These are phyloP conservation scores for Leptinotarsa texana DNA, from an alignment of 1,140 invertebrate species.

Conservation along the genomic window DNA sequence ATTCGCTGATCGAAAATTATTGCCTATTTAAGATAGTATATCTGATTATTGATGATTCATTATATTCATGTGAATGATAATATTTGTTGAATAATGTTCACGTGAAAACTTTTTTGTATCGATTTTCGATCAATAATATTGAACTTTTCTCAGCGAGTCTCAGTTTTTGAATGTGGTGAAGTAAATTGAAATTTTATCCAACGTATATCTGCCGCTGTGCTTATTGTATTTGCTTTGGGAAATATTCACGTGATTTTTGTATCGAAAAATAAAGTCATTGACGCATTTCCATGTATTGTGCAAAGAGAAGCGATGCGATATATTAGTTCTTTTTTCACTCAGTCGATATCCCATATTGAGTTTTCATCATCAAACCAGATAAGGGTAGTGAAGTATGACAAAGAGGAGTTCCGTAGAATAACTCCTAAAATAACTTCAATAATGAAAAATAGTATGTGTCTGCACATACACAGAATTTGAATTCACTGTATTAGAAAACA, in stretches of 20 bases:
- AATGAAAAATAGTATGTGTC: not conserved
- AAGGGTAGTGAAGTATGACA: not conserved
- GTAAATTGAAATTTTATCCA: too few relatives aligned
- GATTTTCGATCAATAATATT: too few relatives aligned
- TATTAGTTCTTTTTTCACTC: too few relatives aligned
- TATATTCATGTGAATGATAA: not conserved
- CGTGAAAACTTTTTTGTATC: too few relatives aligned
- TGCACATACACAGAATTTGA: not conserved
- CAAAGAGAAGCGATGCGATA: too few relatives aligned
- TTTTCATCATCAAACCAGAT: not conserved
- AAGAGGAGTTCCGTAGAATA: not conserved
- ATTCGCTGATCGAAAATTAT: not conserved
- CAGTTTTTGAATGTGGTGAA: too few relatives aligned
- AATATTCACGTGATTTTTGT: too few relatives aligned
- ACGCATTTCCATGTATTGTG: too few relatives aligned
- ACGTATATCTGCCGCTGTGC: too few relatives aligned
- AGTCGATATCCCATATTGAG: not conserved
- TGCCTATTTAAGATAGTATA: not conserved
- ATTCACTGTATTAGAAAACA: not conserved
- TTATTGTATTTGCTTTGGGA: too few relatives aligned
- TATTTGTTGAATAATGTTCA: not conserved
- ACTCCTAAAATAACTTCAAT: not conserved
- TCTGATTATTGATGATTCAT: not conserved
- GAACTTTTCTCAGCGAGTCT: too few relatives aligned
- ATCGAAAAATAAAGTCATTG: too few relatives aligned